Evolutionary conservation across 2,888 invertebrate species (phyloP), one percentile per base, ranked within the genome.

Genomic region (Ornithoptera alexandrae): DNA sequence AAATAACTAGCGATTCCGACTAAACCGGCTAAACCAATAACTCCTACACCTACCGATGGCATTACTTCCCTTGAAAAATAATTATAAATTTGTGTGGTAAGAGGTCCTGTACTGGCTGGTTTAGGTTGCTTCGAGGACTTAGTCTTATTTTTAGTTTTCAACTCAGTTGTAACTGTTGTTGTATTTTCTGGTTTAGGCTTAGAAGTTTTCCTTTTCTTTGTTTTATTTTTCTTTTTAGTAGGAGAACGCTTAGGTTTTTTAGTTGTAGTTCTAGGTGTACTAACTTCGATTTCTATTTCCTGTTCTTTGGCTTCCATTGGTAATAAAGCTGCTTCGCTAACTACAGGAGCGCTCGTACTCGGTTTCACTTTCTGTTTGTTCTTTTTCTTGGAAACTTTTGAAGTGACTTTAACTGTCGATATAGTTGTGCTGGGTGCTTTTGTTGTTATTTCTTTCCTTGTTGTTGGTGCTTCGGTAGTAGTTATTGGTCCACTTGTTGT

Each of bases 31-130:
- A 96, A 84, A 1, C 96, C 96, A 17, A 96, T 94, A 24, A 96
- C 87, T 76, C 96, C 96, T 0, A 96, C 95, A 0, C 96, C 96
- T 24, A 96, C 95, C 46, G 96, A 95, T 0, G 96, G 96, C 95
- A 96, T 96, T 0, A 96, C 95, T 89, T 96, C 96, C 76, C 96
- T 93, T 3, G 96, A 96, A 58, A 96, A 86, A 78, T 96, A 96
- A 78, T 96, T 96, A 79, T 96, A 96, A 39, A 96, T 94, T 81
- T 96, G 95, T 0, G 96, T 95, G 15, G 95, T 94, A 0, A 96
- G 93, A 1, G 96, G 95, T 68, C 95, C 86, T 62, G 84, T 82
- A 56, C 77, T 75, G 56, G 74, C 74, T 18, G 76, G 94, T 59
- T 90, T 89, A 20, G 91, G 92, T 72, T 91, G 88, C 61, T 91